Base-by-base conservation (phyloP, 2,888 invertebrate species). In the Ypsolopha sequella region DNA sequence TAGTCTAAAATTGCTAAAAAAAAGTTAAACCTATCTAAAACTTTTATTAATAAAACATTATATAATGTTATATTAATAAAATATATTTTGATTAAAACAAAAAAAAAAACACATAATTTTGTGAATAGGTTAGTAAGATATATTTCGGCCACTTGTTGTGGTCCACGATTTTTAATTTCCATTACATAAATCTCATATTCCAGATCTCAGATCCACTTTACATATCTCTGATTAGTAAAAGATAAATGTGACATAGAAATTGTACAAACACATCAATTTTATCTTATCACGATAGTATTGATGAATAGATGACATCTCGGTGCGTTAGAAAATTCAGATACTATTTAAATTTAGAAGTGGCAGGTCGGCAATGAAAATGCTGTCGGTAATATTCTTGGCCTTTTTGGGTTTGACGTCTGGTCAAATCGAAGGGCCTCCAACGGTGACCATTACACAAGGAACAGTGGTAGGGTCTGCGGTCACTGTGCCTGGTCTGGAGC, bases 381-480 rank as follows among this genome's bases (percentile, higher is more conserved):
- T 2, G 24, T 24, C 24, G 39, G n/a, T 39, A 39, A 3, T n/a
- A n/a, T 39, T 39, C 39, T n/a, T 39, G n/a, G 6, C n/a, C n/a
- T n/a, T 48, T 48, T 36, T 48, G 48, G 39, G 3, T n/a, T 39
- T n/a, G 13, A 3, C 8, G 1, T 43, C 43, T 13, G 50, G 35
- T 34, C 43, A 50, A 13, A 9, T 33, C 0, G 48, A 48, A 33
- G 48, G 33, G 11, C n/a, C 70, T 2, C 70, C 71, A 6, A 44
- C 53, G 6, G 79, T 79, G 7, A 63, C 49, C 0, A 75, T 76
- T 49, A 11, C 51, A 0, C 80, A 81, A 62, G 85, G 82, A 36
- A 61, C 57, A 1, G 70, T 84, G 1, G 48, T 69, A 4, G 85
- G 85, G 2, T 61, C 69, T n/a, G 38, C 54, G 1, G 62, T 70